Evolutionary conservation across 2,797 vertebrate genomes (phyloP).

Genomic region (Sebastiscus tertius): DNA sequence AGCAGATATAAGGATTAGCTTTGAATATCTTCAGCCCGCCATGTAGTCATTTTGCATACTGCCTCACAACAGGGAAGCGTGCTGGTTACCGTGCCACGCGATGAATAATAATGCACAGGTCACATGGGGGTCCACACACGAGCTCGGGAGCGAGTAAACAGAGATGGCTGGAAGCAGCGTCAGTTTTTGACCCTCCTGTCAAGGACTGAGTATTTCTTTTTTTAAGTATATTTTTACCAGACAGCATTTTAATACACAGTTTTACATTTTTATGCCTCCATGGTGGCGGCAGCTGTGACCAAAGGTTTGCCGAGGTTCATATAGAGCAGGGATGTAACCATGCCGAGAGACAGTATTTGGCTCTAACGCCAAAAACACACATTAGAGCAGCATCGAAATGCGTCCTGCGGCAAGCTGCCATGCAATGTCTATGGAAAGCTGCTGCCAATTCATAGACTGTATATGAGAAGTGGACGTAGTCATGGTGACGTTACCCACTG

Average conservation of each 20-base stretch:
- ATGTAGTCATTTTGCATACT: slow-evolving; percentile 64
- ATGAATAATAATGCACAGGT: slow-evolving; percentile 61
- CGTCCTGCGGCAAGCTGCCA: no score
- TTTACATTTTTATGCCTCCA: background rate
- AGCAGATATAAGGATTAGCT: slow-evolving; percentile 76
- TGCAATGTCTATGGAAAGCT: no score
- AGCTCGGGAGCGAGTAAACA: slow-evolving; percentile 26
- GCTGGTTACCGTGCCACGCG: slow-evolving; percentile 37
- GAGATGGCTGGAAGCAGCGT: background rate
- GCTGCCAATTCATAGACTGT: no score
- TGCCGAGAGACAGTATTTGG: rapidly evolving
- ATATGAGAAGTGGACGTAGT: no score
- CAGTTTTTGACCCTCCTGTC: slow-evolving; percentile 28
- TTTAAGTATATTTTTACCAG: background rate
- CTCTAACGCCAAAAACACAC: no score
- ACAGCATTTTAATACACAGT: background rate
- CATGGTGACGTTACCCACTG: no score
- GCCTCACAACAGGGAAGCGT: slow-evolving; percentile 58
- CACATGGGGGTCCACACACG: slow-evolving; percentile 42
- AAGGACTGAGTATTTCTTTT: background rate
- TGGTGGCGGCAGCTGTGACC: background rate
- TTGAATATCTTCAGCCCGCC: slow-evolving; percentile 62
- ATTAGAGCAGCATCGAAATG: no score
- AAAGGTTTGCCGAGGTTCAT: no score
- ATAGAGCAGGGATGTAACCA: no score